Percentiles rank a stretch among this genome's conserved stretches.
These are phyloP conservation scores for Macropodus opercularis DNA, from an alignment of 2,797 vertebrate genomes.

Conservation along the genomic window DNA sequence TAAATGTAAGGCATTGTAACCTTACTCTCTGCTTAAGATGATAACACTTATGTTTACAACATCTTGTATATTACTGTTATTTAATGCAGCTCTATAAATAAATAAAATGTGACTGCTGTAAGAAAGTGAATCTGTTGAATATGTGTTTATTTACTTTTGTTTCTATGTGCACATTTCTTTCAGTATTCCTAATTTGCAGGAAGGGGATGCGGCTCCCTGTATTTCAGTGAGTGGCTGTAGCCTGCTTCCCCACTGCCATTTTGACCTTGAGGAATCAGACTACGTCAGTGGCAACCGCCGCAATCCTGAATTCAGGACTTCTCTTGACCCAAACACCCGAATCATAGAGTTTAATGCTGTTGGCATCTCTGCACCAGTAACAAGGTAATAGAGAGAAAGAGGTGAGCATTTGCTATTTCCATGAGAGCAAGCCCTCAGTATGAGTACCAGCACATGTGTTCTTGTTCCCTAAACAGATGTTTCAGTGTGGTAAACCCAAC, in stretches of 20 bases:
- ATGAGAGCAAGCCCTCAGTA: neutral
- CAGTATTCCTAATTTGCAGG: slow-evolving; percentile 87
- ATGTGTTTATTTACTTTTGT: neutral
- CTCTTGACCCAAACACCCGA: slow-evolving; percentile 76
- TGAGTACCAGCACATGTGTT: slow-evolving; percentile 7
- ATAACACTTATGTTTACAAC: neutral
- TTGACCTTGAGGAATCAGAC: slow-evolving; percentile 86
- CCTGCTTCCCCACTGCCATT: slow-evolving; percentile 80
- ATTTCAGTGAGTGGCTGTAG: slow-evolving; percentile 82
- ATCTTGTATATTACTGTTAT: neutral
- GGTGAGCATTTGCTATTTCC: neutral
- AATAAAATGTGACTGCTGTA: too few relatives aligned
- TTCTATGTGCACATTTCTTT: slow-evolving; percentile 19
- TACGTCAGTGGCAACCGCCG: slow-evolving; percentile 74
- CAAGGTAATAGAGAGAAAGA: slow-evolving; percentile 69
- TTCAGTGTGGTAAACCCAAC: slow-evolving; percentile 90
- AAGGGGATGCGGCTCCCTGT: slow-evolving; percentile 55
- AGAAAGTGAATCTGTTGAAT: neutral
- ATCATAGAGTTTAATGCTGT: slow-evolving; percentile 84
- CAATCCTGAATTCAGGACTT: slow-evolving; percentile 58
- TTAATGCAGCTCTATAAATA: too few relatives aligned
- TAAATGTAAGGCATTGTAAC: slow-evolving; percentile 37
- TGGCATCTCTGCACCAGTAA: slow-evolving; percentile 74
- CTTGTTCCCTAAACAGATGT: slow-evolving; percentile 70
- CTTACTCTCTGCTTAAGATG: neutral